phyloP scores from a whole-genome alignment of 2,888 invertebrate species.

The Tetramorium bicarinatum region DNA sequence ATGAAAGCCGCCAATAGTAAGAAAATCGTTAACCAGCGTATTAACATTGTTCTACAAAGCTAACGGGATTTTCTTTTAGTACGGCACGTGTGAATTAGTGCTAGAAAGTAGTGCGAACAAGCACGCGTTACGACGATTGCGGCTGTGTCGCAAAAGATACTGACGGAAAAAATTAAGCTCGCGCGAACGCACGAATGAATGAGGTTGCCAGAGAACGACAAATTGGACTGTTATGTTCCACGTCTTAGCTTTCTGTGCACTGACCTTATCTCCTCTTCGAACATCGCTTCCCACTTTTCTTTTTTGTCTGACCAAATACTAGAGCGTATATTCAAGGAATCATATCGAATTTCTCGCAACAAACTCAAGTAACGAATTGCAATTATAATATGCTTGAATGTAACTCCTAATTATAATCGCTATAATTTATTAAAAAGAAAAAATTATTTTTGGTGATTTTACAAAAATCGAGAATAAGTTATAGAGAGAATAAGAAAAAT shows the following conservation, averaged over 20 bases:
- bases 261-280: conserved; percentile 82
- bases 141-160: conserved; percentile 73
- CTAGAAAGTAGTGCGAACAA: neutral
- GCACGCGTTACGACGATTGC: conserved; percentile 58
- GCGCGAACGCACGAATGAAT: conserved; percentile 71
- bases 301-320: neutral
- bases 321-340: neutral
- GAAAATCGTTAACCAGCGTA: conserved; percentile 15
- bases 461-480: neutral
- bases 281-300: conserved; percentile 74
- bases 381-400: neutral
- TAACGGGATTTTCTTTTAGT: conserved; percentile 4
- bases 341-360: neutral
- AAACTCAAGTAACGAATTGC: neutral
- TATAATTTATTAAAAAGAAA: neutral
- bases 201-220: conserved; percentile 72
- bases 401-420: neutral
- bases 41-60: conserved; percentile 15
- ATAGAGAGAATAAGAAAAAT: neutral
- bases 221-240: conserved; percentile 65
- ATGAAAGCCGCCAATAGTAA: neutral
- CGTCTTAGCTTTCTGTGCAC: conserved; percentile 71
- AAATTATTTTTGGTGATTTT: neutral
- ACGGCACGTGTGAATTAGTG: conserved; percentile 5
- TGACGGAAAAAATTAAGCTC: conserved; percentile 74